Conservation (phyloP, 2,888 invertebrate species). For the Plagodis dolabraria region DNA sequence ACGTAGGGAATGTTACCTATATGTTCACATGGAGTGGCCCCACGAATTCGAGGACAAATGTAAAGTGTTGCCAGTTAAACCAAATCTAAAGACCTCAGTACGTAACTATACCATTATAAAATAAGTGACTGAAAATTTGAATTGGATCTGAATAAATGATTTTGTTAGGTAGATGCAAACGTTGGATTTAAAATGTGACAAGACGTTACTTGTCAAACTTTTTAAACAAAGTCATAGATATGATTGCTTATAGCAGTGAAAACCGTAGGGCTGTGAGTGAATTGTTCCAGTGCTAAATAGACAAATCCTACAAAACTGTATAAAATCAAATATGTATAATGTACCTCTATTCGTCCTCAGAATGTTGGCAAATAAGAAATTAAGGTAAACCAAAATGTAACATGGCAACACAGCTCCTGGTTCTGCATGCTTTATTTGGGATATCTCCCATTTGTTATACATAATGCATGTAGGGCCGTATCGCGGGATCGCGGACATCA, state of each 20-base stretch:
- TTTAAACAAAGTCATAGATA: too few relatives aligned
- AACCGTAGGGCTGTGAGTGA: too few relatives aligned
- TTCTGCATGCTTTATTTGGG: slow-evolving; percentile 73
- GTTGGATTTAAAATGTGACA: too few relatives aligned
- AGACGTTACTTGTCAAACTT: too few relatives aligned
- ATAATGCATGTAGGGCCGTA: slow-evolving; percentile 80
- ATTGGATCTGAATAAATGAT: too few relatives aligned
- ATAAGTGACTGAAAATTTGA: too few relatives aligned
- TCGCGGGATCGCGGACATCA: slow-evolving; percentile 77
- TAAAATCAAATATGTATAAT: too few relatives aligned
- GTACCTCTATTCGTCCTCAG: too few relatives aligned
- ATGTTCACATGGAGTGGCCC: slow-evolving; percentile 59
- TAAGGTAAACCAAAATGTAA: slow-evolving; percentile 8
- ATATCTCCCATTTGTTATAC: slow-evolving; percentile 84
- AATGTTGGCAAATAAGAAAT: neutral
- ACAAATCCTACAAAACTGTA: too few relatives aligned
- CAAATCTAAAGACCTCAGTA: neutral
- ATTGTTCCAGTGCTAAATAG: too few relatives aligned
- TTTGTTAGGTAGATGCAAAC: too few relatives aligned
- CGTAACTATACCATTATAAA: neutral
- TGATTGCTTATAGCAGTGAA: too few relatives aligned
- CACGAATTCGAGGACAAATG: slow-evolving; percentile 69
- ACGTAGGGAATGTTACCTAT: slow-evolving; percentile 68
- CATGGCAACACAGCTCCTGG: slow-evolving; percentile 25
- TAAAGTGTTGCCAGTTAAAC: slow-evolving; percentile 40